phyloP scores from a whole-genome alignment of 2,797 vertebrate species.

The Ceyx erithaca region DNA sequence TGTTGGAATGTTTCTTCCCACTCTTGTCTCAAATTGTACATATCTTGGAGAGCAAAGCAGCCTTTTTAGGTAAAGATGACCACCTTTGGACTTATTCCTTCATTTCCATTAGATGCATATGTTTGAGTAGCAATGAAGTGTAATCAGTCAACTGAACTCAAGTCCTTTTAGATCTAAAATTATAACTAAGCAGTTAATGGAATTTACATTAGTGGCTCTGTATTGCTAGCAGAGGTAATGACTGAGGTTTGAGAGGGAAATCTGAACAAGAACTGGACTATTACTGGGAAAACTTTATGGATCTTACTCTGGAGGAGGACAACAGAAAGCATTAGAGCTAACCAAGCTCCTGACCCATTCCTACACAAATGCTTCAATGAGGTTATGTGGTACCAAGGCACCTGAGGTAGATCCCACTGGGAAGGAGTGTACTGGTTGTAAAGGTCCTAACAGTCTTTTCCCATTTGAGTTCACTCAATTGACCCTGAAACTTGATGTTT shows the following conservation, averaged over 20 bases:
- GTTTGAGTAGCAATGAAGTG: neutral
- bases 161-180: neutral
- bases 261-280: neutral
- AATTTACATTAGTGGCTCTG: neutral
- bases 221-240: neutral
- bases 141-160: neutral
- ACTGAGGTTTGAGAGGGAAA: neutral
- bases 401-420: neutral
- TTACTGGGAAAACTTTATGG: neutral
- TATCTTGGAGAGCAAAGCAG: constrained; percentile 31
- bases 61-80: constrained; percentile 28
- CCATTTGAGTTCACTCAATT: neutral
- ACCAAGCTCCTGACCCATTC: neutral
- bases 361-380: neutral
- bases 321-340: neutral
- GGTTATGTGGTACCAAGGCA: neutral
- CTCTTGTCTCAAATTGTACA: constrained; percentile 1
- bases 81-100: constrained; percentile 14
- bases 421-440: neutral
- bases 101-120: neutral
- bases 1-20: constrained; percentile 40
- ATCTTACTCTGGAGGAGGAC: neutral
- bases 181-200: neutral
- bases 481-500: neutral
- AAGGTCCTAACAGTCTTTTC: neutral